Base-by-base conservation (phyloP, 2,888 invertebrate species). In the Mesorhabditis sp. region DNA sequence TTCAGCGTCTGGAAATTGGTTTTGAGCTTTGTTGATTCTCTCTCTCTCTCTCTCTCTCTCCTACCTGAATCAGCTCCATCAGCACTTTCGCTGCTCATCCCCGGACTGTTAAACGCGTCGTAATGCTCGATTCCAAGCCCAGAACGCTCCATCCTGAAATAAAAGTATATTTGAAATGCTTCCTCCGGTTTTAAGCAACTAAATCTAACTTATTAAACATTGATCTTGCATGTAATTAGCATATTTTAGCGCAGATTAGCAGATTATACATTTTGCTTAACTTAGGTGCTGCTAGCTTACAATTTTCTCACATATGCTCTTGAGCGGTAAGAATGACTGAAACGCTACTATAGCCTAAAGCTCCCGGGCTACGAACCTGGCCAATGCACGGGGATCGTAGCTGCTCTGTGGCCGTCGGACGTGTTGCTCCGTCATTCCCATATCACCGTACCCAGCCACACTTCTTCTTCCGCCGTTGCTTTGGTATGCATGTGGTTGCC, bases 401-500 rank as follows among this genome's bases (percentile, higher is more conserved):
- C 58, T 50, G 58, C 58, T 50, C n/a, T 50, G 58, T 50, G 58
- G 58, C 10, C 58, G 58, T 50, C 58, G 58, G 7, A 10, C 10
- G 7, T 50, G 58, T n/a, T 50, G 58, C n/a, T 50, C 58, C n/a
- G 10, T n/a, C 10, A 10, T n/a, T n/a, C n/a, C 10, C 7, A 50
- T 10, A 50, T 50, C 58, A 13, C 58, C 58, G n/a, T 50, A 50
- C n/a, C 58, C 58, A n/a, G 58, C 58, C 10, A 50, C 58, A 50
- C 58, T 50, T 50, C 58, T 10, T 13, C 58, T 10, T 13, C 58
- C 58, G 28, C 28, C 28, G 50, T 10, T 58, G 28, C 15, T 76
- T 42, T 43, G 76, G 65, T 43, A 66, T 45, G 5, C 62, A 62
- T 3, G 72, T 73, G 43, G 58, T 44, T 5, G 72, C 74, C 74